These are phyloP conservation scores for Tragelaphus eurycerus DNA, from an alignment of 2,797 vertebrate species.

Conservation along the genomic window DNA sequence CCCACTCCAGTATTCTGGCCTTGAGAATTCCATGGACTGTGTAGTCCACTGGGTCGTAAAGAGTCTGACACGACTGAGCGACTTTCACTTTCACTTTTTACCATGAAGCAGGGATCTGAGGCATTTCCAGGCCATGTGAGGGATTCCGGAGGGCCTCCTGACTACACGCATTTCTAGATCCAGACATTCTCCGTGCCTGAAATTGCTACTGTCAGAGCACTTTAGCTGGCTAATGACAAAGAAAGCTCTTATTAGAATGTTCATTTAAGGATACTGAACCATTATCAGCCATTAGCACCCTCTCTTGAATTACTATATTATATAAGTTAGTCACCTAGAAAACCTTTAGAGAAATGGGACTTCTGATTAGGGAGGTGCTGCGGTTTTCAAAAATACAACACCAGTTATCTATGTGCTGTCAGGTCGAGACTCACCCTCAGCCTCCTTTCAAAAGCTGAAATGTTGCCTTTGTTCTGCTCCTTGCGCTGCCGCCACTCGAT, in stretches of 20 bases:
- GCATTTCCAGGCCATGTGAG: not conserved
- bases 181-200: slow-evolving; percentile 45
- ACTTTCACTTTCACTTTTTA: not conserved
- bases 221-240: slow-evolving; percentile 71
- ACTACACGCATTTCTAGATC: slow-evolving; percentile 26
- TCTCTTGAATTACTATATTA: slow-evolving; percentile 53
- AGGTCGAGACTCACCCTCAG: slow-evolving; percentile 91
- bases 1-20: not conserved
- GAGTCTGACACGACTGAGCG: fast-evolving
- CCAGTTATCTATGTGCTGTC: slow-evolving; percentile 42
- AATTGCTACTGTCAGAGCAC: slow-evolving; percentile 67
- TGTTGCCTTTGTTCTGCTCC: slow-evolving; percentile 95
- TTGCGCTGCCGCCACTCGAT: slow-evolving; percentile 98
- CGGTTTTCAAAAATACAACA: slow-evolving; percentile 48
- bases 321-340: slow-evolving; percentile 56
- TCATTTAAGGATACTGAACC: slow-evolving; percentile 60
- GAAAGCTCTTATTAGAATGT: slow-evolving; percentile 64
- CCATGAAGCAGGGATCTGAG: not conserved
- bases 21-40: not conserved
- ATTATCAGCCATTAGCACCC: slow-evolving; percentile 64
- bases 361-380: not conserved
- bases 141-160: not conserved
- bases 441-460: slow-evolving; percentile 95
- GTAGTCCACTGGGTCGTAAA: not conserved
- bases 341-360: slow-evolving; percentile 32